Conservation (phyloP, 2,888 invertebrate genomes). For the Nezara viridula region DNA sequence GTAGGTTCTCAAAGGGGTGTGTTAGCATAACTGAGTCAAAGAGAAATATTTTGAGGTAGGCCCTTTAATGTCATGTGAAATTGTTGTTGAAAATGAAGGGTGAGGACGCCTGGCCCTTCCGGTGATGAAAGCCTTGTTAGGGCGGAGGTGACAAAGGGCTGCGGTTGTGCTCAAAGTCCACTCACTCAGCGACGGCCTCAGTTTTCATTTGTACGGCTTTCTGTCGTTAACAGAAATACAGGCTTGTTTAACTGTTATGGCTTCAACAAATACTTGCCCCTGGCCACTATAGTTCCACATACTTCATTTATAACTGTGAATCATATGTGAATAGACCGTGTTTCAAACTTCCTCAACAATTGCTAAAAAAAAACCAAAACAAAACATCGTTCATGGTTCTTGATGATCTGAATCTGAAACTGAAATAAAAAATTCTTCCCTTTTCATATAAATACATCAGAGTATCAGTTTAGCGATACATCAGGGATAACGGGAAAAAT, state of each 20-base stretch:
- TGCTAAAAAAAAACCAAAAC: too few relatives aligned
- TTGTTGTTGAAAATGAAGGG: background rate
- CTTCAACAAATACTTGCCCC: background rate
- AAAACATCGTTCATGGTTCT: too few relatives aligned
- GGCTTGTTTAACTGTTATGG: background rate
- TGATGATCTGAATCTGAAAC: too few relatives aligned
- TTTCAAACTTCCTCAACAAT: too few relatives aligned
- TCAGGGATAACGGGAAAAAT: too few relatives aligned
- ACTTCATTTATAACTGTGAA: background rate
- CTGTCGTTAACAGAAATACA: conserved; percentile 5
- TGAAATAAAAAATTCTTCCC: too few relatives aligned
- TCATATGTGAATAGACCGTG: background rate
- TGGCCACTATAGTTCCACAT: background rate
- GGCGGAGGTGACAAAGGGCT: background rate
- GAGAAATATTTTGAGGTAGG: background rate
- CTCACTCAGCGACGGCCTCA: background rate
- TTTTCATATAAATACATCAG: too few relatives aligned
- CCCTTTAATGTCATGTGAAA: background rate
- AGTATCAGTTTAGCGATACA: too few relatives aligned
- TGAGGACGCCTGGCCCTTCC: background rate
- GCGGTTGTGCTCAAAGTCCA: conserved; percentile 5
- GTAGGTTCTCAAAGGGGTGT: background rate
- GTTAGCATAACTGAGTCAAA: background rate
- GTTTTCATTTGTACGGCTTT: background rate
- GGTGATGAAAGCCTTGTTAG: background rate